phyloP scores from a whole-genome alignment of 2,113 vertebrate genomes.

The Aythya baeri region DNA sequence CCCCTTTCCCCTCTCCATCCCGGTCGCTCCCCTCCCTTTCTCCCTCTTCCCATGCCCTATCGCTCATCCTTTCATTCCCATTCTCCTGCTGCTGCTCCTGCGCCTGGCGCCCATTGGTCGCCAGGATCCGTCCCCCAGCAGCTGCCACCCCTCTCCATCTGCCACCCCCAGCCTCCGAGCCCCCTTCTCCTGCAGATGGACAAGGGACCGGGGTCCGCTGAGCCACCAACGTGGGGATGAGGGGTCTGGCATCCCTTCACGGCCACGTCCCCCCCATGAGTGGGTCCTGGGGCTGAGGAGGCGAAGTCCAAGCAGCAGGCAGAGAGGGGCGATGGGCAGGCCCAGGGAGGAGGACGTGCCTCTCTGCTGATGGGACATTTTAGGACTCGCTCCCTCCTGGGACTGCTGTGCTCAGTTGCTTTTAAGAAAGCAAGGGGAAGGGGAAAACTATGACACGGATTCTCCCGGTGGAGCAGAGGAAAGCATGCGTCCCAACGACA shows the following conservation, averaged over 20 bases:
- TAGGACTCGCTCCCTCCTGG: not conserved
- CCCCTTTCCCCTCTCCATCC: not conserved
- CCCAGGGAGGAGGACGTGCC: not conserved
- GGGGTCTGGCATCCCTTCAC: not conserved
- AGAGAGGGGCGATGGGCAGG: not conserved
- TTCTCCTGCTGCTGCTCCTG: constrained; percentile 1
- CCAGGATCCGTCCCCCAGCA: not conserved
- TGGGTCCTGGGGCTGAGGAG: not conserved
- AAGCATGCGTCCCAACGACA: constrained; percentile 16
- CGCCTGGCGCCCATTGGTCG: constrained; percentile 49
- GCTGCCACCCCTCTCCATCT: not conserved
- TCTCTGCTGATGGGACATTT: not conserved
- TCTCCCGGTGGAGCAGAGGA: constrained; percentile 27
- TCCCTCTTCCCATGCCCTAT: not conserved
- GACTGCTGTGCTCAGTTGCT: not conserved
- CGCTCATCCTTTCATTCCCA: constrained; percentile 48
- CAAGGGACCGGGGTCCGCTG: not conserved
- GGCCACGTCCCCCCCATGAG: not conserved
- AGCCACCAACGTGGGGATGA: not conserved
- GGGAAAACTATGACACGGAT: constrained; percentile 14
- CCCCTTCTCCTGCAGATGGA: constrained; percentile 13
- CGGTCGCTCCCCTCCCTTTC: not conserved
- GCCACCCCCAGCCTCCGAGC: not conserved
- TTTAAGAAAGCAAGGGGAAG: not conserved
- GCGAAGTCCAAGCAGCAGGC: not conserved